Base-by-base conservation (phyloP, 2,113 vertebrate genomes). In the Neopipo cinnamomea region DNA sequence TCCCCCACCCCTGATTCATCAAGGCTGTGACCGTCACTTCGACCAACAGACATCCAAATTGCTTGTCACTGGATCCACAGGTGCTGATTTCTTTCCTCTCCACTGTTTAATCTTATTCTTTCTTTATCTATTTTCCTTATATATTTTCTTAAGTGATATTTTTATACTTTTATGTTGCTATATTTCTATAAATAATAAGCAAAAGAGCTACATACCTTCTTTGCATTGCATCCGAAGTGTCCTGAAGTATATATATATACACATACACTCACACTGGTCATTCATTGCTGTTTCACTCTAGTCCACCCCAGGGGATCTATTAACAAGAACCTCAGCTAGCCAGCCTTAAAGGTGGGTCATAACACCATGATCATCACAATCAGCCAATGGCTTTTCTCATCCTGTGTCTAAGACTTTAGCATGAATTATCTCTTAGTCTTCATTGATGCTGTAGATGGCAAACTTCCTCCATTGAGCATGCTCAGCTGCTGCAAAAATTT, bases 331-430 rank as follows among this genome's bases (percentile, higher is more conserved):
- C 27, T n/a, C 52, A 74, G 27, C 33, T 33, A 19, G 18, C 30
- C 44, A 2, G 0, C 15, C 37, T 67, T 44, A 59, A 9, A 42
- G 42, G 25, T 12, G 13, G 23, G 28, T 22, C 0, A 0, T 39
- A 44, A 67, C 33, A 52, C 33, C 14, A 22, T 35, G 12, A 42
- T n/a, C 16, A 6, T 66, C 37, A 47, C 25, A 46, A 20, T 71
- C 25, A 75, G 5, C 25, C 41, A n/a, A 33, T 37, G 23, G 12
- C 49, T 23, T 20, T 35, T 59, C 46, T 23, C 5, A n/a, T 62
- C 42, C 9, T 62, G 8, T 35, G 16, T 30, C 12, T 62, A 44
- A 88, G 17, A 35, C 9, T 70, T 88, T 12, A 17, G 4, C 24
- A 42, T 33, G 1, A 49, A 33, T 88, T 76, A 33, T 50, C 15